Conservation (phyloP, 2,888 invertebrate genomes). For the Nomada hirtipes region DNA sequence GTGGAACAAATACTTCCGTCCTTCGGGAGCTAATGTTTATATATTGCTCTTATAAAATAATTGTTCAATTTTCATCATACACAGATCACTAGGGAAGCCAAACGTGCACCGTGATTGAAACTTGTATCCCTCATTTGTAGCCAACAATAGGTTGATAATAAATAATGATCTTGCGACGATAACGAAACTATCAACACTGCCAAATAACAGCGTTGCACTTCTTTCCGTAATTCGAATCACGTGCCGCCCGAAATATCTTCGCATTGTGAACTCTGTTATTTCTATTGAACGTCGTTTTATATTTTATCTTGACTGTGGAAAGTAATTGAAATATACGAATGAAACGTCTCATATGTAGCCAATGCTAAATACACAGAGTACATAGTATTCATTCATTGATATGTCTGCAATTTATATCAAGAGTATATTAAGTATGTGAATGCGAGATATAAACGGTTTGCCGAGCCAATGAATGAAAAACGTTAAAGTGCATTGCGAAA, state of each 20-base stretch:
- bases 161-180: background rate
- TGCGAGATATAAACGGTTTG: background rate
- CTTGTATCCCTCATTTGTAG: conserved; percentile 1
- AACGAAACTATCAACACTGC: background rate
- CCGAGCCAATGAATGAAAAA: conserved; percentile 2
- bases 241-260: background rate
- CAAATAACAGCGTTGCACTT: background rate
- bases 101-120: conserved; percentile 11
- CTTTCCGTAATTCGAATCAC: background rate
- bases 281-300: background rate
- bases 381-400: background rate
- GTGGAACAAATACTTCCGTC: background rate
- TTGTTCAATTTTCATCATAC: conserved; percentile 23
- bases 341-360: background rate
- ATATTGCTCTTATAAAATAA: conserved; percentile 28
- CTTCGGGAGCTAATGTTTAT: conserved; percentile 7
- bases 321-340: background rate
- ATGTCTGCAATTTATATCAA: background rate
- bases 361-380: background rate
- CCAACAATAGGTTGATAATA: conserved; percentile 6
- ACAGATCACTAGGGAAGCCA: background rate
- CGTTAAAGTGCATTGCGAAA: background rate
- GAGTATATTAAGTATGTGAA: background rate
- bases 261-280: background rate
- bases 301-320: background rate